Percentiles rank a stretch among this genome's conserved stretches.
phyloP scores from a whole-genome alignment of 2,797 vertebrate genomes.

The Spheniscus humboldti region DNA sequence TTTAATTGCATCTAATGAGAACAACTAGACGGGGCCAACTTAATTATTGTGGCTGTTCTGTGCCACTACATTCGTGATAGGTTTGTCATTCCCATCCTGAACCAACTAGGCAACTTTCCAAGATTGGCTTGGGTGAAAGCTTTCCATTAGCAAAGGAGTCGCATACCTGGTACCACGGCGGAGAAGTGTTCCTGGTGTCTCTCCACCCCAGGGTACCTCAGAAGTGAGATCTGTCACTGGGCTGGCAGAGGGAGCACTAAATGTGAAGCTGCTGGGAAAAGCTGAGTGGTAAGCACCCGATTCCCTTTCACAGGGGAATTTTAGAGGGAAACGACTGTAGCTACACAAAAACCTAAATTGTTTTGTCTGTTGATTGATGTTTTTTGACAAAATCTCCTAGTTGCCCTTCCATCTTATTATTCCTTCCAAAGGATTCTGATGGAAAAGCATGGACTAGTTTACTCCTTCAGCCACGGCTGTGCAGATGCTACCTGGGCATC shows the following conservation, averaged over 20 bases:
- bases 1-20: background rate
- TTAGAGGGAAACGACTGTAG: background rate
- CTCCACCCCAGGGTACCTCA: background rate
- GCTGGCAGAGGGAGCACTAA: background rate
- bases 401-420: background rate
- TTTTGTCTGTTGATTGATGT: background rate
- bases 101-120: background rate
- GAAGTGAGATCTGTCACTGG: background rate
- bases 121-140: background rate
- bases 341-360: background rate
- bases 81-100: background rate
- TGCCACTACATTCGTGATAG: fast-evolving
- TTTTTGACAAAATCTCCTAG: background rate
- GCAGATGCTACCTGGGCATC: background rate
- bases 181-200: background rate
- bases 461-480: background rate
- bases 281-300: background rate
- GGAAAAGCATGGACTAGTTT: background rate
- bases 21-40: background rate
- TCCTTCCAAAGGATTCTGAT: background rate
- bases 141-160: background rate
- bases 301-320: background rate
- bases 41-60: background rate
- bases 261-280: background rate
- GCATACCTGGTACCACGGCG: fast-evolving